These are phyloP conservation scores for Aphis craccivora DNA, from an alignment of 1,140 invertebrate species.

Conservation along the genomic window DNA sequence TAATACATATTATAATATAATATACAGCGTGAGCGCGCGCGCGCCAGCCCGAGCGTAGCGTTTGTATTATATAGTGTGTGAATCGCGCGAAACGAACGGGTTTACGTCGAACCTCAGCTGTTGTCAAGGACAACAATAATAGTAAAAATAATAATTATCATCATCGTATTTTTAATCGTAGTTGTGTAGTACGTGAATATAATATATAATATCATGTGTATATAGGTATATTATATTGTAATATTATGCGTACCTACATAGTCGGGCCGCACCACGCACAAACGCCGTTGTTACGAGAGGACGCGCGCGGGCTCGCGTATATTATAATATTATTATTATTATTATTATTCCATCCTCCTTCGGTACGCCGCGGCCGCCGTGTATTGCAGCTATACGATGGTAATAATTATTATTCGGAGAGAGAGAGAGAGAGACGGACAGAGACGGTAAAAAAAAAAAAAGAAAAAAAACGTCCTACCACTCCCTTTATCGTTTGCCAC, in stretches of 20 bases:
- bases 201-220: not conserved
- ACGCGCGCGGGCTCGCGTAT: not conserved
- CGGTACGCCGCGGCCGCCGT: no score
- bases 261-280: not conserved
- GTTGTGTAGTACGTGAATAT: not conserved
- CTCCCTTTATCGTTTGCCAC: not conserved
- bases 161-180: not conserved
- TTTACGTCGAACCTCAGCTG: slow-evolving; percentile 30
- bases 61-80: not conserved
- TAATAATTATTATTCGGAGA: not conserved
- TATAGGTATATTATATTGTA: not conserved
- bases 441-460: not conserved
- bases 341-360: not conserved
- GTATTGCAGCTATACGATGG: not conserved
- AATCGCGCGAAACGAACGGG: slow-evolving; percentile 8
- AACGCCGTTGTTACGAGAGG: not conserved
- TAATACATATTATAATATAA: not conserved
- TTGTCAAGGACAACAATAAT: not conserved
- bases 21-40: not conserved
- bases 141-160: not conserved
- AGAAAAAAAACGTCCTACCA: not conserved
- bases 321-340: not conserved
- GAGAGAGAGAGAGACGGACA: not conserved
- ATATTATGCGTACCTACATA: not conserved
- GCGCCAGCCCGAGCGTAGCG: no score